Conservation (phyloP, 2,797 vertebrate species). For the Gallinago solitaria region DNA sequence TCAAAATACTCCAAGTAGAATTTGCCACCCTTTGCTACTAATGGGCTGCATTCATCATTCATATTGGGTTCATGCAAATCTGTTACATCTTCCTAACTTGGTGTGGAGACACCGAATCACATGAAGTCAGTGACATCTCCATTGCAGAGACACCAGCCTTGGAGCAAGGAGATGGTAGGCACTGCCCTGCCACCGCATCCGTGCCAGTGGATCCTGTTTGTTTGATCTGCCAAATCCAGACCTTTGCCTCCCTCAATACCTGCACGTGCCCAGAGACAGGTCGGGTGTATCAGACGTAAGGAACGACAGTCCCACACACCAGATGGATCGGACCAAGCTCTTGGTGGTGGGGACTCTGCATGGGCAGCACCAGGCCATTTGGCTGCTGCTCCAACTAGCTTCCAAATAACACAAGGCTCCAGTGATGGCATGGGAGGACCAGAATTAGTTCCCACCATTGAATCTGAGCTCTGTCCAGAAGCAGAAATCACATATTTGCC, state of each 20-base stretch:
- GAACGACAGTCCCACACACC: neutral
- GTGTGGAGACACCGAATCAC: neutral
- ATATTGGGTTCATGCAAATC: neutral
- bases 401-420: neutral
- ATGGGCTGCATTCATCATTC: neutral
- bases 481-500: neutral
- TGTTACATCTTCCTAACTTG: neutral
- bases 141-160: neutral
- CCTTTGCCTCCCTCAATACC: neutral
- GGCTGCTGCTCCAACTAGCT: neutral
- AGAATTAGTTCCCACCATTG: neutral
- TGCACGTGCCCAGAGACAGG: neutral
- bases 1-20: neutral
- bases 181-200: neutral
- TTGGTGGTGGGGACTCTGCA: neutral
- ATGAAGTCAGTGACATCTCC: fast-evolving
- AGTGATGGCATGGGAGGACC: neutral
- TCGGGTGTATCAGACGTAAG: fast-evolving
- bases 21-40: neutral
- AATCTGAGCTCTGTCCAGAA: neutral
- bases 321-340: neutral
- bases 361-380: neutral
- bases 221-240: neutral
- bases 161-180: neutral
- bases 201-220: neutral